phyloP scores from a whole-genome alignment of 2,113 vertebrate species.

The Crypturellus undulatus region DNA sequence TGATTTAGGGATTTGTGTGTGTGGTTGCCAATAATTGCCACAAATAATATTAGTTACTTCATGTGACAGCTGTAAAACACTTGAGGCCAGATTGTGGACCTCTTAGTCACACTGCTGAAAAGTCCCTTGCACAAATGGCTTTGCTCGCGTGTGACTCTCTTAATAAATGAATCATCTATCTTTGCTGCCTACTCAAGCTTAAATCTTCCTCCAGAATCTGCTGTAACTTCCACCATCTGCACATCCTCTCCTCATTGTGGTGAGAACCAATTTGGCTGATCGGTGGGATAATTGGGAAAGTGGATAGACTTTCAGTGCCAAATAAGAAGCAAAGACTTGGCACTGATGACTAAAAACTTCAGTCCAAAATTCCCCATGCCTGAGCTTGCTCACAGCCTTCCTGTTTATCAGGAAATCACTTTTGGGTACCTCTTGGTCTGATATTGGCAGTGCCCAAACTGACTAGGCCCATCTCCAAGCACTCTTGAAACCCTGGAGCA shows the following conservation, averaged over 20 bases:
- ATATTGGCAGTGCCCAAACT: accelerated
- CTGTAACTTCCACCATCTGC: slow-evolving; percentile 43
- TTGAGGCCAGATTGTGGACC: slow-evolving; percentile 23
- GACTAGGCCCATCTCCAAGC: neutral
- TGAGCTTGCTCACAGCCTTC: neutral
- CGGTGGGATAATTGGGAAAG: neutral
- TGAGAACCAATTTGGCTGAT: neutral
- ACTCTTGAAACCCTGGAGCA: neutral
- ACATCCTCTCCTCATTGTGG: neutral
- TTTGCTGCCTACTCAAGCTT: slow-evolving; percentile 44
- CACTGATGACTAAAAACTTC: accelerated
- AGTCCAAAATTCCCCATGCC: neutral
- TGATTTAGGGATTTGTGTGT: too few species aligned
- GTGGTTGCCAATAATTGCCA: neutral
- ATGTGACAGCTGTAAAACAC: slow-evolving; percentile 23
- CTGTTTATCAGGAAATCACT: neutral
- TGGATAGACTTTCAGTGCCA: neutral
- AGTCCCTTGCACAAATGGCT: slow-evolving; percentile 24
- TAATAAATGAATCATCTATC: slow-evolving; percentile 65
- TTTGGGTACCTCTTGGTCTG: neutral
- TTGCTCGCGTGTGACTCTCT: neutral
- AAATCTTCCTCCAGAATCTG: neutral
- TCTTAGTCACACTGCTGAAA: slow-evolving; percentile 27
- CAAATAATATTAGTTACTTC: neutral
- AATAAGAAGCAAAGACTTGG: neutral